Conservation (phyloP, 1,140 invertebrate genomes). For the Gryon sp. region DNA sequence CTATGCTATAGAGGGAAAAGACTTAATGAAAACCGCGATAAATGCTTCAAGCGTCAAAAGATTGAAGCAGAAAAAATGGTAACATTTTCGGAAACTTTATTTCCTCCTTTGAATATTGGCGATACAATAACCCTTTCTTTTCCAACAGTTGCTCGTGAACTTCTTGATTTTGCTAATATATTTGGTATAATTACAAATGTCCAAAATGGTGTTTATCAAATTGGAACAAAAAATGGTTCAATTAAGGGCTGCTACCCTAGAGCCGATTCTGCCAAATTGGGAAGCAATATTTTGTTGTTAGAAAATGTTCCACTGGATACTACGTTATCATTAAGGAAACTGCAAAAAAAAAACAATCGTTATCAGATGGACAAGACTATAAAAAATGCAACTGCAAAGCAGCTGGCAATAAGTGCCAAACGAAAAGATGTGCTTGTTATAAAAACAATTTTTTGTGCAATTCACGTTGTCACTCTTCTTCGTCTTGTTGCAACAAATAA, state of each 20-base stretch:
- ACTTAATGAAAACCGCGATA: not conserved
- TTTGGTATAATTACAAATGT: not conserved
- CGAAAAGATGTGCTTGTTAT: too few relatives aligned
- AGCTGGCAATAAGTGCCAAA: too few relatives aligned
- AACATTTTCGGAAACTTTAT: not conserved
- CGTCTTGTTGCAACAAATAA: too few relatives aligned
- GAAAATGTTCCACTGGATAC: too few relatives aligned
- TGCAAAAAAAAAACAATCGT: too few relatives aligned
- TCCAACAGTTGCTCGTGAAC: not conserved
- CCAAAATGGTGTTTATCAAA: slow-evolving; percentile 2
- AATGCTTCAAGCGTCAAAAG: not conserved
- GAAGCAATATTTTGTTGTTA: too few relatives aligned
- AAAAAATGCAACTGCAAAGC: too few relatives aligned
- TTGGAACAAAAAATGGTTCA: slow-evolving; percentile 1
- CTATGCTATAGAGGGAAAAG: not conserved
- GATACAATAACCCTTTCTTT: not conserved
- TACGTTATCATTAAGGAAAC: too few relatives aligned
- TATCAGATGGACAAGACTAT: too few relatives aligned
- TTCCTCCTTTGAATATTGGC: not conserved
- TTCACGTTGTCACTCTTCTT: too few relatives aligned
- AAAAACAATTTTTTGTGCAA: too few relatives aligned
- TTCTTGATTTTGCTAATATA: not conserved
- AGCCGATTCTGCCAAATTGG: not conserved
- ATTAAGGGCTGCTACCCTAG: not conserved
- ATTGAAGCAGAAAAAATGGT: too few relatives aligned